Base-by-base conservation (phyloP, 2,113 vertebrate species). In the Paratilapia polleni region DNA sequence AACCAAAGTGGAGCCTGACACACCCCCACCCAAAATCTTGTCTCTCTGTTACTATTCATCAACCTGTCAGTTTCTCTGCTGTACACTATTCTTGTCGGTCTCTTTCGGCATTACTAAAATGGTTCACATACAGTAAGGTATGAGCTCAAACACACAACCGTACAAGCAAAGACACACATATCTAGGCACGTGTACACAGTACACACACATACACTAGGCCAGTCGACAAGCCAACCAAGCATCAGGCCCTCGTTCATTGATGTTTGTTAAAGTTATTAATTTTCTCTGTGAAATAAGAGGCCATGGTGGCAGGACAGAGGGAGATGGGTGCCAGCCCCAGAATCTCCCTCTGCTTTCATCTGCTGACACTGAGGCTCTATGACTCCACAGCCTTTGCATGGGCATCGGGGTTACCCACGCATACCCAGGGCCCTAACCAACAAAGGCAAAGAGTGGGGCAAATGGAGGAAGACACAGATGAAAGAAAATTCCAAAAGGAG, bases 211-310 rank as follows among this genome's bases (percentile, higher is more conserved):
- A 82, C 80, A 79, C 88, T 76, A 87, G 77, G 24, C 84, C 84
- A 91, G 92, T 89, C 80, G 57, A 87, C 88, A 88, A 86, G 77
- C 87, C 91, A 88, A 93, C 91, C 92, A 15, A 92, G 86, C 89
- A 91, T 88, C 90, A 92, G 91, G 88, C 86, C 86, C 87, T 93
- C n/a, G 77, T 83, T 92, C 93, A 95, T 94, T 96, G 96, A 96
- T 95, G 94, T 96, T 94, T 93, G 94, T 92, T 88, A 90, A 87
- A 96, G 95, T 96, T 96, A 96, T 96, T 96, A 95, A 96, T 96
- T 96, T 96, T 94, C 94, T 94, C 92, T 82, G 89, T 91, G 90
- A 95, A 96, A 95, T 96, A 95, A 96, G 95, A 96, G 96, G 92
- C 94, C 91, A 86, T 73, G 64, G 85, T 92, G 92, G 91, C 91